Base-by-base conservation (phyloP, 2,113 vertebrate species). In the Xiphorhynchus elegans region DNA sequence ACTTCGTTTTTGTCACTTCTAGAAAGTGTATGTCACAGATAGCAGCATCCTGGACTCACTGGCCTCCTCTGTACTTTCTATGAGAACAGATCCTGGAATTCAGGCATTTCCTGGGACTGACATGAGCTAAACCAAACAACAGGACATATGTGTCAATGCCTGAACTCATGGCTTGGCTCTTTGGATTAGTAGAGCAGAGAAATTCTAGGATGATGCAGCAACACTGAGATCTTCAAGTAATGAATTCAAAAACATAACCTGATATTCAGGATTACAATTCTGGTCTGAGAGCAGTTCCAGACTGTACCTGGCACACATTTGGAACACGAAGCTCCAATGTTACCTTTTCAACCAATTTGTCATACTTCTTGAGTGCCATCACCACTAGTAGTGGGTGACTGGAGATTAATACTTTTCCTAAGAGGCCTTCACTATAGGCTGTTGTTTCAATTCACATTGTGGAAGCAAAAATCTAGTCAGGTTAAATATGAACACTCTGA, bases 61-160 rank as follows among this genome's bases (percentile, higher is more conserved):
- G 80, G 7, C 15, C 16, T 78, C 40, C 42, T 73, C n/a, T 63
- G 10, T 37, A 28, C 17, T 58, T 92, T 60, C 56, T 47, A 3
- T 42, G 25, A 59, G 49, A 85, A n/a, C 17, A 24, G 31, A 24
- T 77, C 31, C n/a, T 66, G 24, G 20, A 53, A n/a, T 18, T 39
- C 42, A 58, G 84, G 31, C 25, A 25, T 59, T 84, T 75, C 9
- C 44, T 16, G 5, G 20, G 24, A 7, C 6, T 42, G 33, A 5
- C 37, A n/a, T 1, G 17, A 58, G 47, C 2, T 26, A 19, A 33
- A 62, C 50, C 11, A 69, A 64, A 6, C 6, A 77, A 15, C 29
- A 90, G 69, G 29, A 47, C 7, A 1, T 2, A 1, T 0, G 10
- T 53, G 25, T 3, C 46, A 53, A 0, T 3, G 15, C 46, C 53